A percentile compares a stretch with the other conserved stretches of the same genome.
Conservation (phyloP, 1,140 invertebrate genomes). For the Sitophilus oryzae region DNA sequence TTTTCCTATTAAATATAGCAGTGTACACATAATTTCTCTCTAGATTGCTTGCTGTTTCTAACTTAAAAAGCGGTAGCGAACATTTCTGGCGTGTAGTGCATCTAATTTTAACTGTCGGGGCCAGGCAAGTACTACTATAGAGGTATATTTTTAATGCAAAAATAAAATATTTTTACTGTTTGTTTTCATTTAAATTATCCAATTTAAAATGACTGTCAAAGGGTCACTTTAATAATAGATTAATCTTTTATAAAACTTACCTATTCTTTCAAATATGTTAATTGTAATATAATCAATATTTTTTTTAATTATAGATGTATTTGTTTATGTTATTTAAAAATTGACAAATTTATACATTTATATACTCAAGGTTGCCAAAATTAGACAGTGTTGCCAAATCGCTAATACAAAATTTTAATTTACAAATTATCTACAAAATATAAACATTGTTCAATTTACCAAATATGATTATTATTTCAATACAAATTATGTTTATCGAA, state of each 20-base stretch:
- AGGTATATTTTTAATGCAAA: conserved; percentile 1
- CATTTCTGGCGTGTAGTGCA: background rate
- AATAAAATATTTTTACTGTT: background rate
- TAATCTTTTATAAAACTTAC: no score
- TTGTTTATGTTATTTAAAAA: conserved; percentile 7
- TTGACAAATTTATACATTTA: background rate
- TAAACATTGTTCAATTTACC: conserved; percentile 3
- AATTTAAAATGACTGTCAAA: no score
- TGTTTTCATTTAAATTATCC: background rate
- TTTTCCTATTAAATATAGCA: background rate
- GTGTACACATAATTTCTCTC: background rate
- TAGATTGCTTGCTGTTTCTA: conserved; percentile 13
- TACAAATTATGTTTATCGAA: no score
- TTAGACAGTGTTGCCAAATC: conserved; percentile 3
- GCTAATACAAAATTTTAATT: no score
- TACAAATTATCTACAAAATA: conserved; percentile 13
- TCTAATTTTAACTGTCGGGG: conserved; percentile 2
- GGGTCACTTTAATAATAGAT: no score
- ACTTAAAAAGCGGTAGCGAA: conserved; percentile 10
- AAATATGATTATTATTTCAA: conserved; percentile 3
- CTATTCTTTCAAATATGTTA: background rate
- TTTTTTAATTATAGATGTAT: background rate
- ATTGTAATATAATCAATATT: background rate
- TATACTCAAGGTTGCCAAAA: conserved; percentile 4
- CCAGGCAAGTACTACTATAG: conserved; percentile 12